Evolutionary conservation across 2,888 invertebrate genomes (phyloP).

Genomic region (Synergus umbraculus): DNA sequence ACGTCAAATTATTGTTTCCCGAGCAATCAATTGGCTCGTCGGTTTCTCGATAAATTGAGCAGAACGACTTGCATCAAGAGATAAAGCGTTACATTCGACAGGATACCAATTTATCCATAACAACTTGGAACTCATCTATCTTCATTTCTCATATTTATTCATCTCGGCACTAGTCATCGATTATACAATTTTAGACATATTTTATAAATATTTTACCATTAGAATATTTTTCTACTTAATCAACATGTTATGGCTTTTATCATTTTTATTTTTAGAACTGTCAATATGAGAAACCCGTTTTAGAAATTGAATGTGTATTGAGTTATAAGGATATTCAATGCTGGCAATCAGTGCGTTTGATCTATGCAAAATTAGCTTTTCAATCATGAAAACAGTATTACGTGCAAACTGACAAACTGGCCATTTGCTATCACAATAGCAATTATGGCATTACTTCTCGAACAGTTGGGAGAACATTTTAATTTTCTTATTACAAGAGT

Average conservation of each 20-base stretch:
- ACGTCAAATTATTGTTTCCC: conserved; percentile 51
- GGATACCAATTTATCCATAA: not conserved
- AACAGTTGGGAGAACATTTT: too few relatives aligned
- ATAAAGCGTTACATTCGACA: not conserved
- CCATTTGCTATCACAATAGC: too few relatives aligned
- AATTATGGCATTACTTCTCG: too few relatives aligned
- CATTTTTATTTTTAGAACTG: not conserved
- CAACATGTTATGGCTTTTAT: not conserved
- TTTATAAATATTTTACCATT: not conserved
- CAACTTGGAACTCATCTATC: not conserved
- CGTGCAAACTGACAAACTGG: not conserved
- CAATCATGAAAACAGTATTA: not conserved
- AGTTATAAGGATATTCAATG: not conserved
- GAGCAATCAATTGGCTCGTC: conserved; percentile 51
- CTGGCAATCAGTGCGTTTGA: not conserved
- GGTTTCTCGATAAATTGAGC: conserved; percentile 25
- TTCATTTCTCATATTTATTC: not conserved
- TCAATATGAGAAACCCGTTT: not conserved
- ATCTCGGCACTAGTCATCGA: not conserved
- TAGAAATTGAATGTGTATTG: too few relatives aligned
- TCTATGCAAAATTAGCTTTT: not conserved
- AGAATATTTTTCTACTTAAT: not conserved
- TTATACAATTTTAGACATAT: not conserved
- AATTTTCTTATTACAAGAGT: too few relatives aligned
- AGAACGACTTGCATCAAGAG: not conserved